Base-by-base conservation (phyloP, 1,140 invertebrate species). In the Cydia amplana region DNA sequence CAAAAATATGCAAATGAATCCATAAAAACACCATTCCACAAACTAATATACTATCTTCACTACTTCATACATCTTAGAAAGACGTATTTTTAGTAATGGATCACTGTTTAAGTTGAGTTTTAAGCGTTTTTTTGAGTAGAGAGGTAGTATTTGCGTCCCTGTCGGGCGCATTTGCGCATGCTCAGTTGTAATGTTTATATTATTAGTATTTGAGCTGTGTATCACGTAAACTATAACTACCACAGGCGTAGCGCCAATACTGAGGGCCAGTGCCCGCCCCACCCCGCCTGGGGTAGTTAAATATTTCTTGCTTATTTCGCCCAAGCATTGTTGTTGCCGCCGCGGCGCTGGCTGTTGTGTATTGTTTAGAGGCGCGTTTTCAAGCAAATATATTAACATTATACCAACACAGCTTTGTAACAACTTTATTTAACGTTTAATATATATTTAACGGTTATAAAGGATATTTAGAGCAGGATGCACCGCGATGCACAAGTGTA, bases 181-280 rank as follows among this genome's bases (percentile, higher is more conserved):
- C 90, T 87, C 89, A 75, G 87, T 81, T 85, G 87, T 89, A 90
- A 93, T 93, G 93, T 93, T 93, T 93, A 93, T 93, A 93, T 93
- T 93, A 93, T 93, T 93, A 93, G 93, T 93, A 93, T 93, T 93
- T 93, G 90, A 93, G 90, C 90, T 93, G 91, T 93, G 92, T 93
- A 93, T 93, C 93, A 91, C 89, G 93, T 93, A 93, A 93, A 93
- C 93, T 93, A 93, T 91, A 93, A 93, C 92, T 93, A 93, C 93
- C 90, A 93, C 92, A 93, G 89, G 83, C 88, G 85, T 85, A 88
- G 86, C 90, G 86, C 91, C 90, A 91, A 91, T 91, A 90, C 91
- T 91, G 89, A 88, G 90, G 87, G 89, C 85, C 84, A 85, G 86
- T 79, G 84, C 83, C 84, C 87, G 86, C 89, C 87, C 90, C 89